phyloP scores from a whole-genome alignment of 2,888 invertebrate genomes.

The Diabrotica balteata region DNA sequence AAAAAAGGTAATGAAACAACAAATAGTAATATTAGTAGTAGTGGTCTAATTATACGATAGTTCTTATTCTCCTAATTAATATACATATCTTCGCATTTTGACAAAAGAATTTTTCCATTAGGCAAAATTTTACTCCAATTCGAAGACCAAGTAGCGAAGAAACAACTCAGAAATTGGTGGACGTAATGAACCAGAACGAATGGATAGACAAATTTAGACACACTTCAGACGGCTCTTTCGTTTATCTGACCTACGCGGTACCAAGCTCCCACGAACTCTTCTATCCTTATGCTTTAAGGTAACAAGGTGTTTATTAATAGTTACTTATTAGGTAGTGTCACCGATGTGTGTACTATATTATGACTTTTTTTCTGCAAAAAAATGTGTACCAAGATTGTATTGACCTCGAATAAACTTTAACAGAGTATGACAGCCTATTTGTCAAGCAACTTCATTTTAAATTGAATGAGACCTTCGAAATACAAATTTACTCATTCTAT shows the following conservation, averaged over 20 bases:
- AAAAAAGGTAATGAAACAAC: slow-evolving; percentile 3
- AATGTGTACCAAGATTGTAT: too few species aligned
- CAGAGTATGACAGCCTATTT: too few species aligned
- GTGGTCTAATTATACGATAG: too few species aligned
- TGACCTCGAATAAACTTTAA: too few species aligned
- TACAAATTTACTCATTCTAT: too few species aligned
- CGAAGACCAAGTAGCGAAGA: neutral
- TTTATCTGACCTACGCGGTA: slow-evolving; percentile 79
- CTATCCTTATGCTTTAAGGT: slow-evolving; percentile 79
- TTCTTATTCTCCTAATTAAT: neutral
- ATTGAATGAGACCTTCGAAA: too few species aligned
- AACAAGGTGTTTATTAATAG: neutral
- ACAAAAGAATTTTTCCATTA: too few species aligned
- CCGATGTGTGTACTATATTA: too few species aligned
- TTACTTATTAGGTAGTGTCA: too few species aligned
- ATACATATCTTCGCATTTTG: too few species aligned
- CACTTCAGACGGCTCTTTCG: slow-evolving; percentile 70
- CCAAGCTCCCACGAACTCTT: slow-evolving; percentile 76
- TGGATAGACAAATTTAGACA: slow-evolving; percentile 64
- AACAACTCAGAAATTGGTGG: slow-evolving; percentile 35
- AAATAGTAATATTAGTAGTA: neutral
- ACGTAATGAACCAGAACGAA: slow-evolving; percentile 59
- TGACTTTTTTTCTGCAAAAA: too few species aligned
- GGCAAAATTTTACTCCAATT: slow-evolving; percentile 2
- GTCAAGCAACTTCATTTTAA: too few species aligned